Evolutionary conservation across 2,113 vertebrate genomes (phyloP), one percentile per base, ranked within the genome.

Genomic region (Laticauda laticaudata): DNA sequence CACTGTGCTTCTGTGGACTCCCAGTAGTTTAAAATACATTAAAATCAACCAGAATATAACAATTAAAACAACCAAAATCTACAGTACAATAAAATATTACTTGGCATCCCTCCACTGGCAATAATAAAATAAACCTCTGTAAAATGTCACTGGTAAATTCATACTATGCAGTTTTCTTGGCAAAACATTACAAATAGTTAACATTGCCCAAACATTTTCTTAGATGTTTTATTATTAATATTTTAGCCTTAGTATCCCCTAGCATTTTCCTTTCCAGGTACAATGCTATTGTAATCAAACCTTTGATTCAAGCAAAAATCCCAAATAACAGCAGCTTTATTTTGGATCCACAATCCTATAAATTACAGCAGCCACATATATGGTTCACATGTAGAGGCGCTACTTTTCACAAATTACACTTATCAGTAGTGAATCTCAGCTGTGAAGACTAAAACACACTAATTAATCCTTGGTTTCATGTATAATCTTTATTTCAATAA

Each of bases 381-480:
- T 7, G 57, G 48, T 5, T 81, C 15, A 5, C 51, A 75, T 91
- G 12, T 81, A 34, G 26, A 48, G 43, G 24, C 24, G 29, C 90
- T 75, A 75, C 18, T 54, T 91, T 91, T 54, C 90, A 75, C 59
- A 64, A 48, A 29, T 90, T 69, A 90, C 57, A n/a, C 48, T 90
- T 64, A 51, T 75, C 29, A 34, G 61, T 23, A 2, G 64, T 75
- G 64, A 91, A 91, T 69, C 64, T 91, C 90, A 81, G 90, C 64
- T 81, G 51, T n/a, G 12, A 51, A 81, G 21, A 81, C 20, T 54
- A 81, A 53, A 81, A 53, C 29, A 91, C 45, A 51, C 18, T 75
- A 75, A 90, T 75, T 91, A 91, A 91, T 91, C n/a, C 45, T 54
- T 75, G 69, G 29, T 54, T 90, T 54, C 48, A 75, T 75, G 51